Evolutionary conservation across 2,113 vertebrate species (phyloP).

Genomic region (Tachuris rubrigastra): DNA sequence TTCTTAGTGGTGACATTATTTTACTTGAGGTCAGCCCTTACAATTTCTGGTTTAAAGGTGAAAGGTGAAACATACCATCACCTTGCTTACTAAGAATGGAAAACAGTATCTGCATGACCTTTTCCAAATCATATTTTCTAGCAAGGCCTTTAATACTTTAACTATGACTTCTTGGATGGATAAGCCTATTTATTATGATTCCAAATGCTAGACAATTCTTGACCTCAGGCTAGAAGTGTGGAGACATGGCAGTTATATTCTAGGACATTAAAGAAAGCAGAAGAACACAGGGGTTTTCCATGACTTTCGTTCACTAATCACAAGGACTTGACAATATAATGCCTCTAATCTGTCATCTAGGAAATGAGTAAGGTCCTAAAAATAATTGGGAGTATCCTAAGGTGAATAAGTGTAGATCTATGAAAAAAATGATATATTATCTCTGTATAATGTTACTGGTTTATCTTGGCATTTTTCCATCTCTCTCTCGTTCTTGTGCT

Average conservation of each 20-base stretch:
- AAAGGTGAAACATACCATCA: not conserved
- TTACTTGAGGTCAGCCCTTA: not conserved
- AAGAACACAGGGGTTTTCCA: constrained; percentile 32
- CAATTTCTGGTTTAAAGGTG: not conserved
- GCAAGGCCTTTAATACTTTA: not conserved
- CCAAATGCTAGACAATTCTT: not conserved
- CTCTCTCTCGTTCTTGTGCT: not conserved
- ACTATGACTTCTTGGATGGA: not conserved
- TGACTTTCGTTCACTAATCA: constrained; percentile 20
- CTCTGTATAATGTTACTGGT: not conserved
- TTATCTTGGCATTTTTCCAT: constrained; percentile 55
- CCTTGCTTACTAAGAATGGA: not conserved
- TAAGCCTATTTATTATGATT: not conserved
- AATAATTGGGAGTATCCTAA: constrained; percentile 65
- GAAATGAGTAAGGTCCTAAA: constrained; percentile 67
- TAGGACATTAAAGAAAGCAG: not conserved
- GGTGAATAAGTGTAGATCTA: constrained; percentile 30
- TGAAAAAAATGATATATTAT: not conserved
- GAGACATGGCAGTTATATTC: not conserved
- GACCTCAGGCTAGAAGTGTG: not conserved
- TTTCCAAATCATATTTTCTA: not conserved
- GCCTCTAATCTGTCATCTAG: constrained; percentile 46
- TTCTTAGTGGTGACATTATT: not conserved
- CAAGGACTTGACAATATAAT: constrained; percentile 22
- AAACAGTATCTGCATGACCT: not conserved